Base-by-base conservation (phyloP, 1,140 invertebrate genomes). In the Microplitis mediator region DNA sequence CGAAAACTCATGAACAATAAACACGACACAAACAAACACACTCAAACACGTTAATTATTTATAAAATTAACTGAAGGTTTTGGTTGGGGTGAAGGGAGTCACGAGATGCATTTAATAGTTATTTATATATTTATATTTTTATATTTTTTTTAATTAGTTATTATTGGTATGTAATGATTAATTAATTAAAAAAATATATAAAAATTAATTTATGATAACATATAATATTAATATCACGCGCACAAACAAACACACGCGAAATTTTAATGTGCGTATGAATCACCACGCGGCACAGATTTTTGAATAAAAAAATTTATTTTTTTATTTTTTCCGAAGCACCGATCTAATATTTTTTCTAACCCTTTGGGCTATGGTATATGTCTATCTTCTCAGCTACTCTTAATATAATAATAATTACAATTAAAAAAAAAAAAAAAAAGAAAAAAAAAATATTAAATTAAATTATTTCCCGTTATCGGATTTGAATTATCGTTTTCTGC, bases 181-280 rank as follows among this genome's bases (percentile, higher is more conserved):
- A 23, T 23, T 23, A 23, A 23, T 23, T 23, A 23, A 23, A 23
- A 56, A 23, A 56, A 56, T 56, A 14, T 16, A 56, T 14, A 14
- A 56, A 23, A 56, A 56, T 56, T 16, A 14, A 56, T 56, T 3
- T 56, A 56, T 16, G 2, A 14, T 56, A 56, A 56, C n/a, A 45
- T 9, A 45, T 45, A 45, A 62, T 62, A 36, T 23, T 71, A 71
- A 71, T 56, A 61, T 64, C 69, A 71, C 69, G 69, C 69, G 50
- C 69, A 71, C 69, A 31, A 71, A 63, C 34, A 35, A 71, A 23
- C 61, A 71, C 69, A 71, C 50, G 62, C 36, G 69, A 65, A 69
- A 65, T 71, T 6, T 56, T 35, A 45, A 36, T 45, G 39, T 45
- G 39, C 39, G 39, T 31, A 16, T 50, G 36, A 35, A 39, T 66